A percentile compares a stretch with the other conserved stretches of the same genome.
Conservation (phyloP, 1,140 invertebrate genomes). For the Papilio xuthus region DNA sequence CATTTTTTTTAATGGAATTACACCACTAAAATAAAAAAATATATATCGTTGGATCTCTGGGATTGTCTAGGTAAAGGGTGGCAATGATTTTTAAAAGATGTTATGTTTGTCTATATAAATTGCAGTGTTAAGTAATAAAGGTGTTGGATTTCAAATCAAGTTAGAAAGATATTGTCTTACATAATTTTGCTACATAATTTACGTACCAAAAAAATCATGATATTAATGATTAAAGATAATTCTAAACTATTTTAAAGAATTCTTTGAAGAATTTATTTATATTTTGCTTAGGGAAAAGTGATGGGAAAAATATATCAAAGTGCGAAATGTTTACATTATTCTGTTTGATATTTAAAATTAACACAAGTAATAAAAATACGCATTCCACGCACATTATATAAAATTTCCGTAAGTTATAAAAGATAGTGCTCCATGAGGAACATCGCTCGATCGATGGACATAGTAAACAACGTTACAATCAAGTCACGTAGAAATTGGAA, state of each 20-base stretch:
- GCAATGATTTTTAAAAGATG: neutral
- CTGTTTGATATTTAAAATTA: constrained; percentile 2
- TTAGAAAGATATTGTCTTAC: neutral
- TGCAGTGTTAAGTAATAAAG: neutral
- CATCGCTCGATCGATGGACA: neutral
- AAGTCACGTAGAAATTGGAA: neutral
- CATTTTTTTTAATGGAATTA: neutral
- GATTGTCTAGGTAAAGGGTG: neutral
- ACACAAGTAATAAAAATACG: neutral
- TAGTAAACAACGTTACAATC: neutral
- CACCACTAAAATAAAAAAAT: too few relatives aligned
- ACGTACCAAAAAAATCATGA: neutral
- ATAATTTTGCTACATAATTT: neutral
- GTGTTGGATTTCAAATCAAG: neutral
- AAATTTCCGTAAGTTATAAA: neutral
- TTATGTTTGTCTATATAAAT: neutral
- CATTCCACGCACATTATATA: constrained; percentile 27
- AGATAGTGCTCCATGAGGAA: neutral
- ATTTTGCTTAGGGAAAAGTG: neutral
- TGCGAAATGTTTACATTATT: constrained; percentile 25
- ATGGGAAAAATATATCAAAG: neutral
- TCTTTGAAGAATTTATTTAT: constrained; percentile 14
- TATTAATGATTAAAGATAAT: neutral
- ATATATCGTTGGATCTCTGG: too few relatives aligned
- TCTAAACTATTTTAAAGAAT: constrained; percentile 5